Evolutionary conservation across 2,797 vertebrate genomes (phyloP).

Genomic region (Liparis tanakae): DNA sequence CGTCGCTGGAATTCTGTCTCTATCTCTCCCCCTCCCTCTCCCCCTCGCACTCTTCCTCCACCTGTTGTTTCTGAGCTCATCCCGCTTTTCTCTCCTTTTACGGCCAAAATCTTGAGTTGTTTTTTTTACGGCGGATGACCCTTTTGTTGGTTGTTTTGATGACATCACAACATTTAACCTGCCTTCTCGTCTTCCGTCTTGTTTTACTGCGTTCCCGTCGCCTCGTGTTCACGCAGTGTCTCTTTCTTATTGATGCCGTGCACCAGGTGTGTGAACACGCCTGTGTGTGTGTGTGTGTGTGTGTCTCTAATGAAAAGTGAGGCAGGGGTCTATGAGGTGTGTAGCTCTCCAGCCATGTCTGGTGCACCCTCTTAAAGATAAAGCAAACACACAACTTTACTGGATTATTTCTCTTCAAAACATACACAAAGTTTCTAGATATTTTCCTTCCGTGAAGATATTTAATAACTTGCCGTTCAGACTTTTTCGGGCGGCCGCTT

Average conservation of each 20-base stretch:
- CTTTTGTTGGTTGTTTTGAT: slow-evolving; percentile 42
- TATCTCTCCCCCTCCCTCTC: neutral
- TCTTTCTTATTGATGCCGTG: neutral
- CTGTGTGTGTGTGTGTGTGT: neutral
- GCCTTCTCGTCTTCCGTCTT: neutral
- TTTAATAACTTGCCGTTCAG: neutral
- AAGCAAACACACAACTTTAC: slow-evolving; percentile 3
- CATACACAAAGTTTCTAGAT: neutral
- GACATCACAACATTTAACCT: slow-evolving; percentile 15
- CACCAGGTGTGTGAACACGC: neutral
- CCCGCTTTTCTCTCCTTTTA: slow-evolving; percentile 59
- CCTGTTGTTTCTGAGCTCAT: slow-evolving; percentile 40
- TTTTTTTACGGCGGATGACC: slow-evolving; percentile 55
- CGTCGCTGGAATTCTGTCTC: slow-evolving; percentile 25
- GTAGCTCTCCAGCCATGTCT: no score
- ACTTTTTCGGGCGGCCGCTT: neutral
- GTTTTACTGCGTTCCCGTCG: neutral
- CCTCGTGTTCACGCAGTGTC: neutral
- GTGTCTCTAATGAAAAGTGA: neutral
- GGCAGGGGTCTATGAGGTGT: neutral
- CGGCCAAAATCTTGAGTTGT: slow-evolving; percentile 31
- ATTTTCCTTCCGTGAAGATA: neutral
- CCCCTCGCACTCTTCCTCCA: neutral
- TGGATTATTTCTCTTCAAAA: slow-evolving; percentile 6
- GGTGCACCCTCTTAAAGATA: neutral